Percentiles rank a stretch among this genome's conserved stretches.
Evolutionary conservation across 1,140 invertebrate genomes (phyloP).

Genomic region (Camponotus vicinus): DNA sequence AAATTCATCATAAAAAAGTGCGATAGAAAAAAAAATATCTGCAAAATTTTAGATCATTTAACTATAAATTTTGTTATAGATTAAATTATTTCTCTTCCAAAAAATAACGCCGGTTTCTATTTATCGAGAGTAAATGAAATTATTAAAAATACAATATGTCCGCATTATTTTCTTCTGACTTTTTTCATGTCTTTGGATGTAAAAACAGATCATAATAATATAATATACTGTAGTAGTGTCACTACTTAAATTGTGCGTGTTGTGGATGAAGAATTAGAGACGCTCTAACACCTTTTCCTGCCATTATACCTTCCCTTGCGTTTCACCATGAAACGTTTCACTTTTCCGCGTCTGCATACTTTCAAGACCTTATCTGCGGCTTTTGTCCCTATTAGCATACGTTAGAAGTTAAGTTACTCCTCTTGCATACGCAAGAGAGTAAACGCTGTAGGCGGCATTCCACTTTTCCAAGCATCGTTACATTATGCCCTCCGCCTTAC

Average conservation of each 20-base stretch:
- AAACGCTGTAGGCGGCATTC: constrained; percentile 52
- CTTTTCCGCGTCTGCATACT: constrained; percentile 52
- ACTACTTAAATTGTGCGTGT: background rate
- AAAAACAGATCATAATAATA: constrained; percentile 7
- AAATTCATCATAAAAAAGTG: too few relatives aligned
- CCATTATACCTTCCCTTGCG: background rate
- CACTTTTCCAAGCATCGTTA: constrained; percentile 50
- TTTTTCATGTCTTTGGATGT: background rate
- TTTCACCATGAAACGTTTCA: constrained; percentile 40
- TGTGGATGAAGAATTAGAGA: background rate
- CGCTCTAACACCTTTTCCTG: background rate
- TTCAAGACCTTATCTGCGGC: constrained; percentile 40
- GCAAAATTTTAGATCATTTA: background rate
- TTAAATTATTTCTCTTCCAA: background rate
- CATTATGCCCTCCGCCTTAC: constrained; percentile 45
- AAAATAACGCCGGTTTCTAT: background rate
- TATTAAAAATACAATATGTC: background rate
- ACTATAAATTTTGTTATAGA: background rate
- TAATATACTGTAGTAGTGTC: background rate
- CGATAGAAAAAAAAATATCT: background rate
- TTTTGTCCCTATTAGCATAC: constrained; percentile 53
- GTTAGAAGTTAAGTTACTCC: constrained; percentile 52
- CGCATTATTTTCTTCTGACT: background rate
- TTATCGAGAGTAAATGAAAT: background rate
- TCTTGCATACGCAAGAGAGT: constrained; percentile 41